phyloP scores from a whole-genome alignment of 2,888 invertebrate genomes.

The Phalangium opilio region DNA sequence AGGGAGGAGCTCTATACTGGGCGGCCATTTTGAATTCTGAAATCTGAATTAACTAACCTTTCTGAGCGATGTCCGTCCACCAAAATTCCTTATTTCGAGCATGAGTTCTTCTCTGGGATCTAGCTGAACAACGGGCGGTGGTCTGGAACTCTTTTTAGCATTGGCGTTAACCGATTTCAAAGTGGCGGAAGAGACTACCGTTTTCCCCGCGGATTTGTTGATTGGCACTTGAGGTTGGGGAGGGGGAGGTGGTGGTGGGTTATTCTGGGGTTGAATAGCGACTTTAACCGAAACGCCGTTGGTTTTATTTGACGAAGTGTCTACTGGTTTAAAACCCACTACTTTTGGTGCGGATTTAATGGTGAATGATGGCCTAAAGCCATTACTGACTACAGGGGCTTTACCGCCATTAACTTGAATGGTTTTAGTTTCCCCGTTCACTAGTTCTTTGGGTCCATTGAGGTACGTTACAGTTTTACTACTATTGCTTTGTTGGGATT shows the following conservation, averaged over 20 bases:
- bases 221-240: conserved; percentile 1
- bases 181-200: neutral
- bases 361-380: too few relatives aligned
- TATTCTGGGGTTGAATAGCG: neutral
- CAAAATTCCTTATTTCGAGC: conserved; percentile 54
- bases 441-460: too few relatives aligned
- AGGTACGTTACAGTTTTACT: too few relatives aligned
- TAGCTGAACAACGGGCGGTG: conserved; percentile 15
- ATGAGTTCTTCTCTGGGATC: conserved; percentile 51
- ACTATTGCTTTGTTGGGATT: too few relatives aligned
- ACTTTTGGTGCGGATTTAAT: too few relatives aligned
- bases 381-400: too few relatives aligned
- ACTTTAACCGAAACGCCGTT: too few relatives aligned
- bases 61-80: conserved; percentile 30
- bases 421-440: too few relatives aligned
- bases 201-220: neutral
- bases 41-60: conserved; percentile 23
- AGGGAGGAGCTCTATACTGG: too few relatives aligned
- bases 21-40: too few relatives aligned
- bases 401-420: too few relatives aligned
- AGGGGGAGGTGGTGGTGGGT: conserved; percentile 12
- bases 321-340: too few relatives aligned
- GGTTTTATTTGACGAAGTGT: neutral
- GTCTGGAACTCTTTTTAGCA: conserved; percentile 3
- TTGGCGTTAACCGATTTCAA: neutral